Evolutionary conservation across 2,888 invertebrate genomes (phyloP).

Genomic region (Spilarctia lutea): DNA sequence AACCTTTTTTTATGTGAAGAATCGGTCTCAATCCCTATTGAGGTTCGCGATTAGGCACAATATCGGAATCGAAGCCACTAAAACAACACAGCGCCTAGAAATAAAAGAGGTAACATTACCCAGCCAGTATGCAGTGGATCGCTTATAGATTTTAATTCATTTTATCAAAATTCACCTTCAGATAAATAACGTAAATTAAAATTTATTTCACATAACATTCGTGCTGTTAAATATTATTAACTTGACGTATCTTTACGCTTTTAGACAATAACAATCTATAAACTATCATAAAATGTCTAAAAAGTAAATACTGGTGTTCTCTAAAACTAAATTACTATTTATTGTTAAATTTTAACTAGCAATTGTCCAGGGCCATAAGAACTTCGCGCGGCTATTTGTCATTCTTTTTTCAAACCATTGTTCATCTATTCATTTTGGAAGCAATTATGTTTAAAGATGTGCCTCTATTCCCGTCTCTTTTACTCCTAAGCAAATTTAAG

Average conservation of each 20-base stretch:
- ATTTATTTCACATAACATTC: no score
- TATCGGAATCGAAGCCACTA: no score
- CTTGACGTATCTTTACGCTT: not conserved
- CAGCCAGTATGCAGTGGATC: no score
- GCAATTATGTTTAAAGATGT: slow-evolving; percentile 75
- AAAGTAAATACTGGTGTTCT: slow-evolving; percentile 23
- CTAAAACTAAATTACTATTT: slow-evolving; percentile 11
- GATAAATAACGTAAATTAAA: no score
- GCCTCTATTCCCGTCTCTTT: slow-evolving; percentile 61
- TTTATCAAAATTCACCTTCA: no score
- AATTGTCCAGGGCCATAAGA: slow-evolving; percentile 43
- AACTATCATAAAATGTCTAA: not conserved
- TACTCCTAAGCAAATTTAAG: slow-evolving; percentile 43
- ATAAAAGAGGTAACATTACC: no score
- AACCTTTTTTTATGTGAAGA: no score
- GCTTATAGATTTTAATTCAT: no score
- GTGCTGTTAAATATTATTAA: not conserved
- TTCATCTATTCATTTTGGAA: slow-evolving; percentile 78
- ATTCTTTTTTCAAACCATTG: slow-evolving; percentile 68
- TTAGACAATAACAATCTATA: no score
- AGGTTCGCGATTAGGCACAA: no score
- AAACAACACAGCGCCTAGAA: no score
- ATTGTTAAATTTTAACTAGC: slow-evolving; percentile 45
- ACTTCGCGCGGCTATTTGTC: slow-evolving; percentile 61
- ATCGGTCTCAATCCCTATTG: no score